Base-by-base conservation (phyloP, 1,140 invertebrate genomes). In the Monochamus saltuarius region DNA sequence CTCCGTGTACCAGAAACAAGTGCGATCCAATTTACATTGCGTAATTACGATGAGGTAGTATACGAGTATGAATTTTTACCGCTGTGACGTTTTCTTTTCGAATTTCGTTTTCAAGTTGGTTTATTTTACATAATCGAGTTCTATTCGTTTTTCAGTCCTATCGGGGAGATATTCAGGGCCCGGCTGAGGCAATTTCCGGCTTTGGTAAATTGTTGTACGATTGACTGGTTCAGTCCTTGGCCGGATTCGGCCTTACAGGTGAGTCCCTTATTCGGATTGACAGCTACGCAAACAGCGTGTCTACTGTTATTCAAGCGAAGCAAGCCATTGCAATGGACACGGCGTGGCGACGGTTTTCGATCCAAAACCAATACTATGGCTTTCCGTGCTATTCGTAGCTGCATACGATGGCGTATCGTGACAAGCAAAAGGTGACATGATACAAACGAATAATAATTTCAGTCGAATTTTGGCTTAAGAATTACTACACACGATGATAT, bases 201-300 rank as follows among this genome's bases (percentile, higher is more conserved):
- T 0, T 74, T 90, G 35, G 84, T 90, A 11, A 89, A 89, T 68
- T 88, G 86, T 64, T 89, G 87, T 69, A 89, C 88, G 0, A 89
- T 90, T 59, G 86, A 90, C 74, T 90, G 87, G 87, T 90, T 89
- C 71, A 83, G 79, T 66, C 78, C 82, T 9, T 87, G 86, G 87
- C 86, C 87, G 2, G 79, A 84, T 39, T 79, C 82, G 50, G 86
- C 87, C 7, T 71, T 88, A 38, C 77, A 81, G 73, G 81, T 83
- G 47, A 68, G 59, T 59, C 35, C 4, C 16, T 29, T n/a, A n/a
- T n/a, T n/a, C n/a, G n/a, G n/a, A n/a, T n/a, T n/a, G n/a, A n/a
- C n/a, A n/a, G n/a, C n/a, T n/a, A n/a, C n/a, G n/a, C n/a, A n/a
- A n/a, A n/a, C n/a, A n/a, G n/a, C n/a, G n/a, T n/a, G n/a, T n/a